Percentiles rank a stretch among this genome's conserved stretches.
These are phyloP conservation scores for Macheiramphus alcinus DNA, from an alignment of 2,113 vertebrate species.

Conservation along the genomic window DNA sequence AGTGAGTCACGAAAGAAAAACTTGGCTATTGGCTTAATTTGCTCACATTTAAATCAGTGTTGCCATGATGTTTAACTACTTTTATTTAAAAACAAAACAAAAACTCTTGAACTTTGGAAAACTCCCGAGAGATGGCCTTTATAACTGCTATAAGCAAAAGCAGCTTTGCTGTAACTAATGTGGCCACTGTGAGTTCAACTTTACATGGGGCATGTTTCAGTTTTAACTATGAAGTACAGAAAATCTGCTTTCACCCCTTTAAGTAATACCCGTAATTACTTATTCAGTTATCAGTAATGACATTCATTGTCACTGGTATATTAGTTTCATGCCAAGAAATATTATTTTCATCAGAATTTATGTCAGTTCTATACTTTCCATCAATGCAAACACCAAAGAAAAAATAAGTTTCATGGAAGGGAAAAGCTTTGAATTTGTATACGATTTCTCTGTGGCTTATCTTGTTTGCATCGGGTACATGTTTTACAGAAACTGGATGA, in stretches of 20 bases:
- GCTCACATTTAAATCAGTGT: not conserved
- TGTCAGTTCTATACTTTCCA: not conserved
- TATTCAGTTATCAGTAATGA: not conserved
- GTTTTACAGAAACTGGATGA: not conserved
- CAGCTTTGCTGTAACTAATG: not conserved
- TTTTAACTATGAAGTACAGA: not conserved
- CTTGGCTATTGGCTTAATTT: not conserved
- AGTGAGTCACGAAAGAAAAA: not conserved
- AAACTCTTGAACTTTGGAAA: not conserved
- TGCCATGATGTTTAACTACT: not conserved
- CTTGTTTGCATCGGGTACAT: not conserved
- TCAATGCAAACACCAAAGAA: not conserved
- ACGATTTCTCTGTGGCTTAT: not conserved
- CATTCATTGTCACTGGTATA: not conserved
- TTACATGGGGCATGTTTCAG: not conserved
- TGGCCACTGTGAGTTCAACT: not conserved
- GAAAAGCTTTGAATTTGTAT: not conserved
- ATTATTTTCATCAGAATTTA: not conserved
- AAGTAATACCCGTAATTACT: not conserved
- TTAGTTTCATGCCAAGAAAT: not conserved
- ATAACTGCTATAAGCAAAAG: not conserved
- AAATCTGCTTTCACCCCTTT: not conserved
- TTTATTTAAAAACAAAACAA: not conserved
- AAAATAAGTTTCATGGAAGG: not conserved
- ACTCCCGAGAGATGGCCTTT: not conserved